A percentile compares a stretch with the other conserved stretches of the same genome.
Evolutionary conservation across 2,888 invertebrate genomes (phyloP).

Genomic region (Limnephilus rhombicus): DNA sequence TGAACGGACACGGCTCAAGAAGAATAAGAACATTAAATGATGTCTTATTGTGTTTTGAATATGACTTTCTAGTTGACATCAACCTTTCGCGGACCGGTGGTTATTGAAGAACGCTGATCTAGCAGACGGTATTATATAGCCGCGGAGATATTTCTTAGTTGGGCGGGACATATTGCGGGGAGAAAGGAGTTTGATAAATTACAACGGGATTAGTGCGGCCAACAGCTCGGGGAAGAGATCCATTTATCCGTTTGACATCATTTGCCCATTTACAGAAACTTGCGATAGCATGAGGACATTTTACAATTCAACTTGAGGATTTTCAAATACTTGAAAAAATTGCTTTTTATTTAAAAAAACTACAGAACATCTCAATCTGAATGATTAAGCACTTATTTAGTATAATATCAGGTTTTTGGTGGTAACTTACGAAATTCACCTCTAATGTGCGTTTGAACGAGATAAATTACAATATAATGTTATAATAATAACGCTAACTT

Average conservation of each 20-base stretch:
- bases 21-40: no score
- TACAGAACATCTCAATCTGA: neutral
- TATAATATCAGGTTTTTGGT: neutral
- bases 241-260: conserved; percentile 51
- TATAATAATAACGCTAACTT: no score
- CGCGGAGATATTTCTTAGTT: conserved; percentile 28
- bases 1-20: no score
- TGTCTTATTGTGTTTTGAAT: no score
- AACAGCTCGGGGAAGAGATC: conserved; percentile 21
- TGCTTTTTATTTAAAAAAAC: neutral
- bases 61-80: no score
- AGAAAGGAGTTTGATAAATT: conserved; percentile 62
- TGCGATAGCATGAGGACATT: conserved; percentile 14
- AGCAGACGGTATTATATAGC: neutral
- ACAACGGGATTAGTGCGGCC: conserved; percentile 47
- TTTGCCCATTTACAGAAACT: neutral
- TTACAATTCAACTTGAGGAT: neutral
- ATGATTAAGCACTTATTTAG: neutral
- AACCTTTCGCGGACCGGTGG: no score
- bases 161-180: conserved; percentile 61
- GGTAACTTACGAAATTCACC: neutral
- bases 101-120: no score
- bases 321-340: neutral
- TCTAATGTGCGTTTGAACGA: neutral
- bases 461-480: neutral